phyloP scores from a whole-genome alignment of 1,140 invertebrate species.

The Oryzaephilus surinamensis region DNA sequence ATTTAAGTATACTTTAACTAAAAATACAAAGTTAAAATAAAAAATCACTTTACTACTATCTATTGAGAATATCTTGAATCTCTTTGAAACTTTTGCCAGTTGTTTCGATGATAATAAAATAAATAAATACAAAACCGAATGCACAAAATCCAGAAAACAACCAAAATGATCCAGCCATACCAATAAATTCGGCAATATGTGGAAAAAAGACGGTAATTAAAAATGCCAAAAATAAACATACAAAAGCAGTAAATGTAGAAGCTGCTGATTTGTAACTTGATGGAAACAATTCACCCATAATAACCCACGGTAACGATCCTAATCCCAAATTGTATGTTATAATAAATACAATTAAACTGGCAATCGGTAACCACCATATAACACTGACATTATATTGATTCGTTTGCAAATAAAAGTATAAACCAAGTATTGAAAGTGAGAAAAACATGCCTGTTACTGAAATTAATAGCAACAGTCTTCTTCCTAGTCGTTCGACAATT shows the following conservation, averaged over 20 bases:
- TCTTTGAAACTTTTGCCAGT: slow-evolving; percentile 61
- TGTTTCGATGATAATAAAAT: slow-evolving; percentile 56
- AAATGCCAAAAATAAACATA: slow-evolving; percentile 68
- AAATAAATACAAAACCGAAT: slow-evolving; percentile 49
- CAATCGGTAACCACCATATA: slow-evolving; percentile 19
- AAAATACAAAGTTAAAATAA: no score
- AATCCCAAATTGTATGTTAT: slow-evolving; percentile 41
- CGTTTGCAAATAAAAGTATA: slow-evolving; percentile 27
- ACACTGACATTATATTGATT: slow-evolving; percentile 17
- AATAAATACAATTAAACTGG: slow-evolving; percentile 14
- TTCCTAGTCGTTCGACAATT: slow-evolving; percentile 62
- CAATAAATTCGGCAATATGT: slow-evolving; percentile 45
- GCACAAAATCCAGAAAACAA: slow-evolving; percentile 60
- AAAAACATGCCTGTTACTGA: slow-evolving; percentile 51
- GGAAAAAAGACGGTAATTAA: slow-evolving; percentile 65
- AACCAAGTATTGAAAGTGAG: slow-evolving; percentile 21
- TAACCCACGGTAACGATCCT: slow-evolving; percentile 70
- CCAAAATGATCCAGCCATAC: slow-evolving; percentile 63
- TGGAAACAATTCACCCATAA: slow-evolving; percentile 72
- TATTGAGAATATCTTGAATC: slow-evolving; percentile 42
- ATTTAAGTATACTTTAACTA: no score
- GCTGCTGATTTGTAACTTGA: slow-evolving; percentile 61
- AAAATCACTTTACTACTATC: not conserved
- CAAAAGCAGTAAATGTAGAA: slow-evolving; percentile 57
- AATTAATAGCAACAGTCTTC: slow-evolving; percentile 56